Percentiles rank a stretch among this genome's conserved stretches.
phyloP scores from a whole-genome alignment of 2,888 invertebrate species.

The Ptychoptera contaminata region DNA sequence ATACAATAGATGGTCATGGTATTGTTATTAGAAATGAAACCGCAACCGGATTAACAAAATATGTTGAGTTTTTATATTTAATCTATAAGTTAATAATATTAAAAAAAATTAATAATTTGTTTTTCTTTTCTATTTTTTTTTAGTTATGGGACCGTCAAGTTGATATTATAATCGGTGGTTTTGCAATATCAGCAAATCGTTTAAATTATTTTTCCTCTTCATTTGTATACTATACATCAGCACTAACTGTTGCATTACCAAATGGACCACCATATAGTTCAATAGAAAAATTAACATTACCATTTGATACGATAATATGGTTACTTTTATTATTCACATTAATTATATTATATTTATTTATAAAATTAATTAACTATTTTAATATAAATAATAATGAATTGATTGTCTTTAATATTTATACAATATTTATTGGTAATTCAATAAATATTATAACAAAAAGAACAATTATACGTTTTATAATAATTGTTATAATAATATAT shows the following conservation, averaged over 20 bases:
- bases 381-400: conserved; percentile 4
- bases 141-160: conserved; percentile 15
- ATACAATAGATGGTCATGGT: conserved; percentile 11
- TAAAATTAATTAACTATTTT: background rate
- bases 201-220: conserved; percentile 10
- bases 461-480: conserved; percentile 16
- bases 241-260: conserved; percentile 14
- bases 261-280: conserved; percentile 11
- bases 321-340: background rate
- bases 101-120: background rate
- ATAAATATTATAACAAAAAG: conserved; percentile 12
- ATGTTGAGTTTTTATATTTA: conserved; percentile 8
- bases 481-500: conserved; percentile 18
- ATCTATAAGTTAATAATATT: background rate
- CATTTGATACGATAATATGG: conserved; percentile 17
- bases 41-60: conserved; percentile 16
- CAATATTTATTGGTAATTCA: conserved; percentile 15
- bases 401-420: conserved; percentile 14
- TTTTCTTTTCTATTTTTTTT: background rate
- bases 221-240: conserved; percentile 15
- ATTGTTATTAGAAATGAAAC: conserved; percentile 8
- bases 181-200: conserved; percentile 11
- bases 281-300: conserved; percentile 14
- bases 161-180: conserved; percentile 20
- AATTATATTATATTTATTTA: background rate